Percentiles rank a stretch among this genome's conserved stretches.
Conservation (phyloP, 92 coral and sea anemone genomes). For the Bergia sp. region DNA sequence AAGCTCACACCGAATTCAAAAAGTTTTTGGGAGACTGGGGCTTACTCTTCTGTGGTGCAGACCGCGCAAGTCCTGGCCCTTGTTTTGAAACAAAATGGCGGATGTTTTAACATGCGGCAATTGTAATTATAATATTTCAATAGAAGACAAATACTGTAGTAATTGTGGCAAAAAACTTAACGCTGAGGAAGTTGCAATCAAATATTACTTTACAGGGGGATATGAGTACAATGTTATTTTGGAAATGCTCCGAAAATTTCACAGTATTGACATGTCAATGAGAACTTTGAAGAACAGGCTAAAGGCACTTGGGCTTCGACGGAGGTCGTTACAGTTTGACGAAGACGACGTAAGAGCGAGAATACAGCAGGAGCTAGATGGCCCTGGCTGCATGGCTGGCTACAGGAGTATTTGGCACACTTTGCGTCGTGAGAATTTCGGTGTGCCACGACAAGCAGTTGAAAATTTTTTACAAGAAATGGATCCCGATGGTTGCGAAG, state of each 20-base stretch:
- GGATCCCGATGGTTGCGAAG: slow-evolving; percentile 65
- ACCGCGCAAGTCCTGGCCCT: slow-evolving; percentile 32
- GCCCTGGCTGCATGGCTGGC: slow-evolving; percentile 59
- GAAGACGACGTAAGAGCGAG: slow-evolving; percentile 50
- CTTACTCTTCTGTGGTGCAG: slow-evolving; percentile 14
- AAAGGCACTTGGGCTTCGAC: slow-evolving; percentile 54
- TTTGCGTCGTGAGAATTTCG: slow-evolving; percentile 50
- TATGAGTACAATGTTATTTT: slow-evolving; percentile 48
- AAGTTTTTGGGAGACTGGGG: slow-evolving; percentile 6
- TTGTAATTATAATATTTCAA: slow-evolving; percentile 10
- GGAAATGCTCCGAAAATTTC: neutral
- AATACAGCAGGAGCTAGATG: slow-evolving; percentile 56
- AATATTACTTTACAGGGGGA: slow-evolving; percentile 44
- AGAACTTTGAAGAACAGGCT: slow-evolving; percentile 56
- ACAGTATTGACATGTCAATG: slow-evolving; percentile 36
- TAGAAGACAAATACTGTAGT: slow-evolving; percentile 26
- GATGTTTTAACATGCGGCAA: slow-evolving; percentile 1
- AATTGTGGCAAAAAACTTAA: slow-evolving; percentile 30
- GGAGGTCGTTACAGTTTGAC: slow-evolving; percentile 39
- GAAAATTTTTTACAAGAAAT: slow-evolving; percentile 55
- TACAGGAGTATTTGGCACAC: slow-evolving; percentile 62
- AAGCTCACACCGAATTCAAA: slow-evolving; percentile 8
- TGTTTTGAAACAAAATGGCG: slow-evolving; percentile 30
- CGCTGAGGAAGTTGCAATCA: slow-evolving; percentile 36
- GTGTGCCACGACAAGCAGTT: slow-evolving; percentile 53